Evolutionary conservation across 2,113 vertebrate genomes (phyloP).

Genomic region (Podiceps cristatus): DNA sequence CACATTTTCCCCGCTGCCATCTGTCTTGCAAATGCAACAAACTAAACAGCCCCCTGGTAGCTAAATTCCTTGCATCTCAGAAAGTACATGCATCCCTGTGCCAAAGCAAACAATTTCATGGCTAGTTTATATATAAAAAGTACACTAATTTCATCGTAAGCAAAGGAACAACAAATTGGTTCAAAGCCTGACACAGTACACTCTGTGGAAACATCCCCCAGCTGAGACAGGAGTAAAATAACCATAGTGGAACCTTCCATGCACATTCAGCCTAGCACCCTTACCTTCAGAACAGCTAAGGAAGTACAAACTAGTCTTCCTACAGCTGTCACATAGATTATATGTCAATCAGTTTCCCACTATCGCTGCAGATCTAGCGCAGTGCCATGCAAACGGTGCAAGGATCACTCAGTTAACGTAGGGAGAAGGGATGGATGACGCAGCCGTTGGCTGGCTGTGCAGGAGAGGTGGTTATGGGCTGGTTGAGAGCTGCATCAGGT

Average conservation of each 20-base stretch:
- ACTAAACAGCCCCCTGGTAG: background rate
- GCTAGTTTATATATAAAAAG: constrained; percentile 10
- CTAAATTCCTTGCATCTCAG: background rate
- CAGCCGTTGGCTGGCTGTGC: accelerated
- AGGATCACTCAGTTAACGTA: background rate
- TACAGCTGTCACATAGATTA: background rate
- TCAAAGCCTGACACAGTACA: background rate
- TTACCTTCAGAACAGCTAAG: background rate
- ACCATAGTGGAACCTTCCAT: background rate
- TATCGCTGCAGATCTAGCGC: accelerated
- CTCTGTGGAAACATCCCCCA: background rate
- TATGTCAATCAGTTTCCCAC: background rate
- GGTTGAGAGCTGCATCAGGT: background rate
- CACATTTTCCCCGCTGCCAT: background rate
- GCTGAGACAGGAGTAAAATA: background rate
- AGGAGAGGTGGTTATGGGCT: background rate
- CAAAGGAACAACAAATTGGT: constrained; percentile 1
- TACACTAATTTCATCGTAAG: background rate
- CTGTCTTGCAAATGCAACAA: constrained; percentile 1
- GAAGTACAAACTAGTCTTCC: background rate
- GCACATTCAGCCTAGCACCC: background rate
- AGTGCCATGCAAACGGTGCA: background rate
- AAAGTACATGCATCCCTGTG: background rate
- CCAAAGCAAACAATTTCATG: constrained; percentile 31
- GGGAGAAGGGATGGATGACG: background rate